These are phyloP conservation scores for Rhagoletis pomonella DNA, from an alignment of 1,140 invertebrate genomes.

Conservation along the genomic window DNA sequence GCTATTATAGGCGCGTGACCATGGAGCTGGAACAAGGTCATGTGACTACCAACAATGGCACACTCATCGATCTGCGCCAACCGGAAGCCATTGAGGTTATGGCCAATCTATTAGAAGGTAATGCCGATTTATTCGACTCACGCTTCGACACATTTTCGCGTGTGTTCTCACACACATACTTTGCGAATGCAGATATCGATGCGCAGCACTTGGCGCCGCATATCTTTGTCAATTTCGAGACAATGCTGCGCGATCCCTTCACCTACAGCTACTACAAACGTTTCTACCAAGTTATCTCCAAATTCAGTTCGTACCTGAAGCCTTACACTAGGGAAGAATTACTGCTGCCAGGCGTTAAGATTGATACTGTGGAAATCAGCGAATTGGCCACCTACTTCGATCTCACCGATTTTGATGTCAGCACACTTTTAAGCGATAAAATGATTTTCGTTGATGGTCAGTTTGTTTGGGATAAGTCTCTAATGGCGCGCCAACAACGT, in stretches of 20 bases:
- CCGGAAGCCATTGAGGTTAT: slow-evolving; percentile 78
- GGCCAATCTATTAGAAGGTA: slow-evolving; percentile 79
- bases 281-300: slow-evolving; percentile 75
- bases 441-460: slow-evolving; percentile 72
- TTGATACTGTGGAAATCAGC: slow-evolving; percentile 78
- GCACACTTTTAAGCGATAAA: slow-evolving; percentile 75
- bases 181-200: slow-evolving; percentile 60
- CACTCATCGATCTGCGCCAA: slow-evolving; percentile 75
- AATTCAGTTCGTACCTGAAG: slow-evolving; percentile 26
- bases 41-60: slow-evolving; percentile 74
- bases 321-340: slow-evolving; percentile 55
- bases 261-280: slow-evolving; percentile 77
- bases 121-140: slow-evolving; percentile 78
- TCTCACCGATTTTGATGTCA: slow-evolving; percentile 80
- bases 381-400: slow-evolving; percentile 84
- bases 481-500: slow-evolving; percentile 77
- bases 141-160: slow-evolving; percentile 77
- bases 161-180: slow-evolving; percentile 71
- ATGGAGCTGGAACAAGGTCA: slow-evolving; percentile 80
- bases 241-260: slow-evolving; percentile 78
- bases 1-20: slow-evolving; percentile 78
- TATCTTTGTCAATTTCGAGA: slow-evolving; percentile 75
- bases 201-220: slow-evolving; percentile 72
- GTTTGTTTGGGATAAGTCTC: slow-evolving; percentile 68
- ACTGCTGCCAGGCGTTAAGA: slow-evolving; percentile 53